These are phyloP conservation scores for Drosophila bocqueti DNA, from an alignment of 1,140 invertebrate genomes.

Conservation along the genomic window DNA sequence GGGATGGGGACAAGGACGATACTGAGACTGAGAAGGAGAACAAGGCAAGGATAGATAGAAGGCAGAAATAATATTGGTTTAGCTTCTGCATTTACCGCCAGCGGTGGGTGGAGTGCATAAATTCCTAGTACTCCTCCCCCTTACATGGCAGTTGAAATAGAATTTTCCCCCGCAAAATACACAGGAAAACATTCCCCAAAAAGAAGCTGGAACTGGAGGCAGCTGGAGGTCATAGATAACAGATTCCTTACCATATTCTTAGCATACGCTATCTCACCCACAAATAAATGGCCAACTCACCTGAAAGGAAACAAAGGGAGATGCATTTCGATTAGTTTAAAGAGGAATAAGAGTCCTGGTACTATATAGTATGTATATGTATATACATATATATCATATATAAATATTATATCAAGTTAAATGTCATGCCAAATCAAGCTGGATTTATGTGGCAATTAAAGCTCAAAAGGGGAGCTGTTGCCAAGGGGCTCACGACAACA, in stretches of 20 bases:
- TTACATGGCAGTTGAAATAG: slow-evolving; percentile 8
- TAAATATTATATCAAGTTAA: not conserved
- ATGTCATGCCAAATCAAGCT: not conserved
- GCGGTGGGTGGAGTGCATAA: slow-evolving; percentile 22
- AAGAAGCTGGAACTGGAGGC: not conserved
- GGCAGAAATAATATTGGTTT: slow-evolving; percentile 70
- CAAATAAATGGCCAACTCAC: slow-evolving; percentile 32
- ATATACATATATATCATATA: no score
- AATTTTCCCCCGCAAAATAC: slow-evolving; percentile 3
- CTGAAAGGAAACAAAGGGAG: slow-evolving; percentile 36
- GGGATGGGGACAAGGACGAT: not conserved
- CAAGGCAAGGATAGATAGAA: slow-evolving; percentile 9
- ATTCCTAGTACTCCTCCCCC: slow-evolving; percentile 9
- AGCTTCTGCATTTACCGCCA: slow-evolving; percentile 56
- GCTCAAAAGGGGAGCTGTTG: no score
- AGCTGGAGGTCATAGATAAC: slow-evolving; percentile 17
- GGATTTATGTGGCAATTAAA: slow-evolving; percentile 3
- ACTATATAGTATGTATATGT: not conserved
- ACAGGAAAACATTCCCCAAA: slow-evolving; percentile 11
- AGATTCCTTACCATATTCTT: slow-evolving; percentile 43
- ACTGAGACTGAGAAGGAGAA: not conserved
- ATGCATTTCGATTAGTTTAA: slow-evolving; percentile 26
- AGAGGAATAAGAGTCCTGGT: not conserved
- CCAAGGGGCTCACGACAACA: not conserved
- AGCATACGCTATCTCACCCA: slow-evolving; percentile 9